Percentiles rank a stretch among this genome's conserved stretches.
Conservation (phyloP, 2,113 vertebrate species). For the Hemibagrus wyckioides region DNA sequence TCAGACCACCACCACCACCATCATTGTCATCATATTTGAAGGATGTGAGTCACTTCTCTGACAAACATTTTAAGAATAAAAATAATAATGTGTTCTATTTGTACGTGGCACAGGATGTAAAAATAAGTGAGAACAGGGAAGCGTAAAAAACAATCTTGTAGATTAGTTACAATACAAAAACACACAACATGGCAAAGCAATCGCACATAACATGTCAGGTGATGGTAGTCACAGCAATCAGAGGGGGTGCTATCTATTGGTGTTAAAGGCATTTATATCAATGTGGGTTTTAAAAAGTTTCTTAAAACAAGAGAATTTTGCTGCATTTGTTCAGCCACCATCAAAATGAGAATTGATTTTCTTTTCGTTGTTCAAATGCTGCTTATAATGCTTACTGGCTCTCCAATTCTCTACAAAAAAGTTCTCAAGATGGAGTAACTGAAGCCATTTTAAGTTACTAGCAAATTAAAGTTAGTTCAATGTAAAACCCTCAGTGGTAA, state of each 20-base stretch:
- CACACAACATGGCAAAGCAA: background rate
- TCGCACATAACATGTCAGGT: background rate
- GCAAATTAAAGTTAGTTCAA: slow-evolving; percentile 23
- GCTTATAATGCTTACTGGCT: background rate
- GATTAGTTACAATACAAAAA: background rate
- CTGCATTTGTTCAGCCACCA: background rate
- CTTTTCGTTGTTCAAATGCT: background rate
- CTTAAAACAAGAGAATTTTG: background rate
- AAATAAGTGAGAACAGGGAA: background rate
- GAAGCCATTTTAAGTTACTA: slow-evolving; percentile 3
- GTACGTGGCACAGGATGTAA: background rate
- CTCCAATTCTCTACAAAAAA: background rate
- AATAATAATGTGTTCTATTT: background rate
- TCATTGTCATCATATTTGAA: background rate
- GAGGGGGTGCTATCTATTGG: background rate
- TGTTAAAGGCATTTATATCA: background rate
- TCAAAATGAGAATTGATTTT: background rate
- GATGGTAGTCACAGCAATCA: background rate
- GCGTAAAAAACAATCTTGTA: background rate
- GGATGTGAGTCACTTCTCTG: background rate
- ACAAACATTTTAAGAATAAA: background rate
- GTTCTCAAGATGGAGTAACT: background rate
- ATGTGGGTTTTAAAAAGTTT: background rate
- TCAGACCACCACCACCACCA: background rate
- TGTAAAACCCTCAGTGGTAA: slow-evolving; percentile 17